Percentiles rank a stretch among this genome's conserved stretches.
Evolutionary conservation across 2,797 vertebrate species (phyloP).

Genomic region (Catamblyrhynchus diadema): DNA sequence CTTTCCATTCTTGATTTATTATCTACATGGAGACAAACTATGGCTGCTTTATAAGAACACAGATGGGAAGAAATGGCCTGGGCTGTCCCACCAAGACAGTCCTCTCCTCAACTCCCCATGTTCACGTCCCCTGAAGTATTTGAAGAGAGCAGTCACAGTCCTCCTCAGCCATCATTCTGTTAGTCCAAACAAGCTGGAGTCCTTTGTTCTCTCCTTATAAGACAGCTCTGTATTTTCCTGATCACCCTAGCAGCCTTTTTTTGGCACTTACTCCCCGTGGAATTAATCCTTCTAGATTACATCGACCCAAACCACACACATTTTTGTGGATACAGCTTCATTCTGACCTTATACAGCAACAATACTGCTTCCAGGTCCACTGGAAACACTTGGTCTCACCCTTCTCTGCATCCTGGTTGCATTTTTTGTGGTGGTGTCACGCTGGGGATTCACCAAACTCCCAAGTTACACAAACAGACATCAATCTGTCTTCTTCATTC

Average conservation of each 20-base stretch:
- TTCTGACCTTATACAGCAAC: background rate
- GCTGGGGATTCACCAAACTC: background rate
- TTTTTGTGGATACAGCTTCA: rapidly evolving
- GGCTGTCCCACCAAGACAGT: background rate
- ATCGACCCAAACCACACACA: background rate
- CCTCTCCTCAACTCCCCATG: background rate
- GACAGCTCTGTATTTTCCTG: background rate
- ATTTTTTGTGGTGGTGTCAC: rapidly evolving
- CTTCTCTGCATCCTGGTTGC: background rate
- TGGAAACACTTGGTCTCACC: background rate
- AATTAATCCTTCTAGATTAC: background rate
- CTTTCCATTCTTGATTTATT: background rate
- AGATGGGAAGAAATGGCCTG: background rate
- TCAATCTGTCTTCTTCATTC: background rate
- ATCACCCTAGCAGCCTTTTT: background rate
- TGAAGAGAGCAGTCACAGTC: background rate
- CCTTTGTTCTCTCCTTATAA: background rate
- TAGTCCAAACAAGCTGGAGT: background rate
- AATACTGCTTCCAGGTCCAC: background rate
- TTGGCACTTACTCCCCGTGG: background rate
- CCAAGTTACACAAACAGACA: background rate
- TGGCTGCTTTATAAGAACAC: background rate
- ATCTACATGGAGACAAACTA: background rate
- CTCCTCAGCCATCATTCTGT: background rate
- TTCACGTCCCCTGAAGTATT: background rate